These are phyloP conservation scores for Eptesicus fuscus DNA, from an alignment of 2,113 vertebrate genomes.

Conservation along the genomic window DNA sequence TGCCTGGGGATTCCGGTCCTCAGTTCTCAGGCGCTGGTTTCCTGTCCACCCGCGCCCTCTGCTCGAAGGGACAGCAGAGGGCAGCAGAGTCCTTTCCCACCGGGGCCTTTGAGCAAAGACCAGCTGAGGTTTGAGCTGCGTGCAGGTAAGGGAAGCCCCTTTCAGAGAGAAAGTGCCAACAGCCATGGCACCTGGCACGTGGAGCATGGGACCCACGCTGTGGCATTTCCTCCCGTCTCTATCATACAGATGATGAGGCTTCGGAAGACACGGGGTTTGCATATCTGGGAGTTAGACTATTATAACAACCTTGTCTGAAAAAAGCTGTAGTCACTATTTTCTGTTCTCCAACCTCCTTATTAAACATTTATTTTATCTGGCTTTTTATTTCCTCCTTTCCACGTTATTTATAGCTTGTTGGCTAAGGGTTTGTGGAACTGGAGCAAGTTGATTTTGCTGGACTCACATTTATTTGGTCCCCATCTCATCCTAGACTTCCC, in stretches of 20 bases:
- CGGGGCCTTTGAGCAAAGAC: background rate
- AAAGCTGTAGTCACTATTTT: background rate
- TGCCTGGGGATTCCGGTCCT: background rate
- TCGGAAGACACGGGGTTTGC: background rate
- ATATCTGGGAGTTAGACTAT: background rate
- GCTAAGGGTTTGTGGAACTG: background rate
- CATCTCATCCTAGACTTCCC: background rate
- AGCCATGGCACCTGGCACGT: no score
- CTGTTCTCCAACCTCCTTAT: background rate
- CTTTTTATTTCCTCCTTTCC: background rate
- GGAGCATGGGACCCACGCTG: background rate
- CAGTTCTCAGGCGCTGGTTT: background rate
- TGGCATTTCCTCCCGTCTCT: background rate
- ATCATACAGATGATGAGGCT: background rate
- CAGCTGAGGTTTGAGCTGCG: background rate
- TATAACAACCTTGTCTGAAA: background rate
- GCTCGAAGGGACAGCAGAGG: conserved; percentile 84
- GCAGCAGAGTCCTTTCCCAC: conserved; percentile 91
- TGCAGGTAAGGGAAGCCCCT: background rate
- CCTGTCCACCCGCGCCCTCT: background rate
- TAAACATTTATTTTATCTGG: conserved; percentile 11
- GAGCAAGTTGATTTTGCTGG: background rate
- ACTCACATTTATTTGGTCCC: background rate
- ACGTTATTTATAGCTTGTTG: background rate
- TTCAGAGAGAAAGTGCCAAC: background rate